Evolutionary conservation across 2,113 vertebrate genomes (phyloP), one percentile per base, ranked within the genome.

Genomic region (Lycaon pictus): DNA sequence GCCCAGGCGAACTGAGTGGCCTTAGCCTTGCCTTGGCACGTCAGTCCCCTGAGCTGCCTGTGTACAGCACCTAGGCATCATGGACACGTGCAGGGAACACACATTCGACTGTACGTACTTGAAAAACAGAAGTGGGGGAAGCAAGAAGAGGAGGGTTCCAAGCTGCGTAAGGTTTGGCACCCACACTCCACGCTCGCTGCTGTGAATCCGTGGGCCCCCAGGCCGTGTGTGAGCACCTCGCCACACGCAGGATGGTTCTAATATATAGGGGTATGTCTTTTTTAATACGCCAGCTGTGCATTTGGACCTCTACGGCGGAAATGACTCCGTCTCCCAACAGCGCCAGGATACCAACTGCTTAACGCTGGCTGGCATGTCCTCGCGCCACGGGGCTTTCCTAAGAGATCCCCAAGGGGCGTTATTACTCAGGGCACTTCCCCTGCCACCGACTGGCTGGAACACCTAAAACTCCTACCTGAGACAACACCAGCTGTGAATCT

Each of bases 141-240:
- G 7, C 32, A 16, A 65, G 56, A 89, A 83, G 90, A 60, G 83
- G 0, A 25, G 62, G 5, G 17, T 16, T 22, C 6, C 5, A 3
- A 48, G 27, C 2, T 22, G 35, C 17, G 4, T 19, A 29, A 55
- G 16, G 16, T 8, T 37, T 12, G 2, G 37, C 6, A 2, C 10
- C 19, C 11, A 16, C 35, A 5, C 20, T n/a, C 27, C 6, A 43
- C 2, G 5, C 37, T 67, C 22, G 25, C 60, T n/a, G 32, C 11
- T 11, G 0, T 0, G 5, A 29, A 16, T 29, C 25, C 9, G 2
- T 1, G 9, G 23, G 55, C 67, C 53, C 51, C 67, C 0, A 7
- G 2, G 9, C 29, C 67, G 72, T 7, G 55, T 43, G 63, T 25
- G 62, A 67, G 16, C 69, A 67, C 62, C 77, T 67, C 51, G 37